Base-by-base conservation (phyloP, 1,140 invertebrate genomes). In the Protaetia brevitarsis region DNA sequence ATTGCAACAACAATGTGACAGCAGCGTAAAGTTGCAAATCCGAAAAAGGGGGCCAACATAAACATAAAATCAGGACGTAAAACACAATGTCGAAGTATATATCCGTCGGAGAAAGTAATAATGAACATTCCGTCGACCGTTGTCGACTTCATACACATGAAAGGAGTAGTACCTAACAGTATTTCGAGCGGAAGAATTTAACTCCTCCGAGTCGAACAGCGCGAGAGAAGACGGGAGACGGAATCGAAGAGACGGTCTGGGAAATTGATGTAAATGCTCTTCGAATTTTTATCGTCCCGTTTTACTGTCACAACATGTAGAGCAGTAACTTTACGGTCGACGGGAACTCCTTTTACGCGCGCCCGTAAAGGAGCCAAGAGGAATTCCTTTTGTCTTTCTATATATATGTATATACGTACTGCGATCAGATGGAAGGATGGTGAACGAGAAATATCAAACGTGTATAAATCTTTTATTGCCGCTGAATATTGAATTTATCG, bases 241-340 rank as follows among this genome's bases (percentile, higher is more conserved):
- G 31, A 34, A 34, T 34, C n/a, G 7, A n/a, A n/a, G n/a, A 69
- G 67, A 65, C 70, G 64, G 66, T 61, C 58, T 58, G 67, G 63
- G 66, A 71, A 72, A 69, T 65, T 68, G 71, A 73, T 72, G 69
- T 68, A 73, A 72, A 72, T 72, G 68, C 72, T 65, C 70, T 68
- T 66, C 60, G 72, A 71, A 72, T 72, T 72, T 72, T 71, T 72
- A 72, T 73, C 63, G 71, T 68, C 67, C 11, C 7, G 65, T 73
- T 73, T 73, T 73, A 72, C 66, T 72, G 69, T 73, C 71, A 67
- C 72, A 73, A 72, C 71, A 72, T 72, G 71, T 69, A 69, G 69
- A 67, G n/a, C n/a, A n/a, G 62, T 71, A 68, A 71, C 68, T 73
- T 71, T 71, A 70, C 65, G 68, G 66, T 67, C 60, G 66, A 66